Evolutionary conservation across 2,888 invertebrate species (phyloP), one percentile per base, ranked within the genome.

Genomic region (Formica aserva): DNA sequence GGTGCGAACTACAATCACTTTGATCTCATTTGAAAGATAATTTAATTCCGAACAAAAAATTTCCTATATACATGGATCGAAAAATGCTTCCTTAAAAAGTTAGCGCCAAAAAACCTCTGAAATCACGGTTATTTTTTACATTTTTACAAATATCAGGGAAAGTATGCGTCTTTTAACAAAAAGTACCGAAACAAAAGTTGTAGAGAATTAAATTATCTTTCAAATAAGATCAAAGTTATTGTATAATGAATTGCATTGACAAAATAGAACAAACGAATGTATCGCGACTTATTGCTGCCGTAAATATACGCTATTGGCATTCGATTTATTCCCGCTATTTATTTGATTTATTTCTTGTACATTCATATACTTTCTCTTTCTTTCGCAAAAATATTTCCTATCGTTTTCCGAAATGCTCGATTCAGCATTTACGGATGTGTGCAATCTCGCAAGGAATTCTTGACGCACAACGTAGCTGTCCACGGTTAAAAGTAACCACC

Each of bases 401-500:
- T 76, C 52, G 52, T 52, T 76, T 76, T 41, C 1, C 26, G 13
- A 11, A 63, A 76, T 18, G 38, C 13, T 45, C 62, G 41, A 26
- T 76, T 26, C 65, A 65, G 48, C 48, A 52, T 26, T 13, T 22
- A 52, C 22, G 35, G 52, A 38, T 35, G 65, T 52, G 26, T 76
- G 52, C 75, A 76, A 55, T 66, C 38, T 76, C 76, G 65, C 65
- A 26, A 66, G 65, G 38, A 76, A 76, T 76, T 76, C 65, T 76
- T 76, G 65, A 55, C 18, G 26, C 76, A 65, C 38, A 35, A 52
- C 63, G 65, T 26, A 52, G 26, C 38, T 35, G 45, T 62, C 9
- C 29, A 11, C 62, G 15, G 52, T 26, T 48, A 13, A 13, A 26
- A 65, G 35, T 35, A 65, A 76, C 13, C 63, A 48, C 52, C 13